A percentile compares a stretch with the other conserved stretches of the same genome.
Conservation (phyloP, 2,113 vertebrate genomes). For the Atractosteus spatula region DNA sequence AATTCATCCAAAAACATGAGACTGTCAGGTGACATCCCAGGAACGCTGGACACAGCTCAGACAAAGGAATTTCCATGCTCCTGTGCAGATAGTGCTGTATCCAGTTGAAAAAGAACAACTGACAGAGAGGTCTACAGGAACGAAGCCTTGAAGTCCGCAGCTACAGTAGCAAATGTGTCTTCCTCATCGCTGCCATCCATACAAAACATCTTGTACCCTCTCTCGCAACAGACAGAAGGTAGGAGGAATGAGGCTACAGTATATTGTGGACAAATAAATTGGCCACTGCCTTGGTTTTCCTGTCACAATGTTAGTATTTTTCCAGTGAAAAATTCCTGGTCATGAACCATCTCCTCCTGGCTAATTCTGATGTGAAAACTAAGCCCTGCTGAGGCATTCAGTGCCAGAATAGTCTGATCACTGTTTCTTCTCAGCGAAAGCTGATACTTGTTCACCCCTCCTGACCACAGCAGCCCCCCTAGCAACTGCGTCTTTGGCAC, state of each 20-base stretch:
- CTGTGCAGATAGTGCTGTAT: conserved; percentile 55
- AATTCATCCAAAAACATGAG: conserved; percentile 91
- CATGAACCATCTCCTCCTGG: neutral
- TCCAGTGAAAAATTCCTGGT: conserved; percentile 28
- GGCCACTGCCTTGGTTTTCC: conserved; percentile 19
- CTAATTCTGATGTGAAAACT: conserved; percentile 32
- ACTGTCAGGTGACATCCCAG: conserved; percentile 84
- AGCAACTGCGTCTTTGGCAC: conserved; percentile 27
- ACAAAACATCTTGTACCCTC: too few species aligned
- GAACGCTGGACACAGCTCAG: conserved; percentile 66
- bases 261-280: neutral
- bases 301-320: conserved; percentile 21
- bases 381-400: conserved; percentile 31
- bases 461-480: conserved; percentile 29
- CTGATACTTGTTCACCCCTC: conserved; percentile 32
- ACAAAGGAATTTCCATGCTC: conserved; percentile 66
- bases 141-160: neutral
- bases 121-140: conserved; percentile 16
- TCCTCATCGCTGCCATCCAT: conserved; percentile 10
- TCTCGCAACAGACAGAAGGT: too few species aligned
- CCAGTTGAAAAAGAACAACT: conserved; percentile 38
- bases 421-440: conserved; percentile 37
- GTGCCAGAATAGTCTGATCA: conserved; percentile 38
- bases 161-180: conserved; percentile 22
- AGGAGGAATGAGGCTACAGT: too few species aligned